These are phyloP conservation scores for Mola mola DNA, from an alignment of 2,113 vertebrate genomes.

Conservation along the genomic window DNA sequence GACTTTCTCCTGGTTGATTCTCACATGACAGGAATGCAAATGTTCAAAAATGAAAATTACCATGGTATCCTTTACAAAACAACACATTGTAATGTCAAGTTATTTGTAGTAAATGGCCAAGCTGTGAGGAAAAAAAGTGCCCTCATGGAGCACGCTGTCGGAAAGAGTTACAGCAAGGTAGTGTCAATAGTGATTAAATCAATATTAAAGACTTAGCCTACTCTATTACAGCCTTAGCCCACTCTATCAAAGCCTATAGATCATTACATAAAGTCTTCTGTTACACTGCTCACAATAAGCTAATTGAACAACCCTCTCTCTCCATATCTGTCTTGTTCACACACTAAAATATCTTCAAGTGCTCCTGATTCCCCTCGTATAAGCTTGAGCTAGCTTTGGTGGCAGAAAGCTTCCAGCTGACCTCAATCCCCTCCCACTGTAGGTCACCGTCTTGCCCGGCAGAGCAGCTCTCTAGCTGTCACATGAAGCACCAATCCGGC, in stretches of 20 bases:
- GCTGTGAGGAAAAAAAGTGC: no score
- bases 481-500: constrained; percentile 40
- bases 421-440: constrained; percentile 68
- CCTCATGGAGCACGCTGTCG: not conserved
- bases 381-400: constrained; percentile 55
- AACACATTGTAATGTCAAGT: no score
- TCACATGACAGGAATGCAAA: no score
- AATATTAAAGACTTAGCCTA: not conserved
- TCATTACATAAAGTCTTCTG: constrained; percentile 5
- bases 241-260: no score
- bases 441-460: constrained; percentile 51
- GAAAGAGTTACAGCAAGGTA: not conserved
- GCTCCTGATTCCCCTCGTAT: constrained; percentile 40
- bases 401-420: constrained; percentile 48
- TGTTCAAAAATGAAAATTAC: no score
- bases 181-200: not conserved
- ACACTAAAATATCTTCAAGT: constrained; percentile 19
- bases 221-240: no score
- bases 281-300: constrained; percentile 2
- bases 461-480: constrained; percentile 41
- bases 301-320: constrained; percentile 6
- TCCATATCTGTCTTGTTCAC: constrained; percentile 7
- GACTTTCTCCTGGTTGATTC: no score
- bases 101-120: no score
- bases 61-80: no score